Conservation (phyloP, 2,797 vertebrate genomes). For the Perodicticus potto region DNA sequence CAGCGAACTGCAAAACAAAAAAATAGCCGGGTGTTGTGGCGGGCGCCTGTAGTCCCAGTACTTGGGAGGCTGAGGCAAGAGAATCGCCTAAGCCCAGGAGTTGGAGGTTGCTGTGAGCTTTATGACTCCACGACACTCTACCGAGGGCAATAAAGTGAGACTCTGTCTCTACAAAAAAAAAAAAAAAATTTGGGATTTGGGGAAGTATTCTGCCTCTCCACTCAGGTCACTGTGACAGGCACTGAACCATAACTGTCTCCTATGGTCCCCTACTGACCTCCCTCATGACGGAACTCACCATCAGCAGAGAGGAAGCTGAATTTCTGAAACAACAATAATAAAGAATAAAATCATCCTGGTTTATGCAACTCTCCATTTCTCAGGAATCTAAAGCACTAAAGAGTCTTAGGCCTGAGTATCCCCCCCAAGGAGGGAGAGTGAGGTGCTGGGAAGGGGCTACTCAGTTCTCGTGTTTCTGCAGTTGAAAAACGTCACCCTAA, state of each 20-base stretch:
- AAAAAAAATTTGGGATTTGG: neutral
- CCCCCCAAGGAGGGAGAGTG: neutral
- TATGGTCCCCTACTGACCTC: neutral
- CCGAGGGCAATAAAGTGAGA: too few relatives aligned
- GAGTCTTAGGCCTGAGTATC: neutral
- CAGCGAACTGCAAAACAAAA: too few relatives aligned
- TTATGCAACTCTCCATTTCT: neutral
- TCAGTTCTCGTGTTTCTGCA: neutral
- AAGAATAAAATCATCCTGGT: neutral
- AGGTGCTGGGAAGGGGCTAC: neutral
- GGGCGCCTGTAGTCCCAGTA: too few relatives aligned
- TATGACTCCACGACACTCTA: too few relatives aligned
- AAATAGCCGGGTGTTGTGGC: too few relatives aligned
- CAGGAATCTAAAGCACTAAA: neutral
- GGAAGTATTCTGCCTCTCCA: neutral
- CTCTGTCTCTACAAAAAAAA: too few relatives aligned
- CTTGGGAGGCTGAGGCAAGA: too few relatives aligned
- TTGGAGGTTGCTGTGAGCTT: too few relatives aligned
- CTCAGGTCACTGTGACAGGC: neutral
- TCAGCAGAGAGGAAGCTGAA: neutral
- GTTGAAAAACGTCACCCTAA: neutral
- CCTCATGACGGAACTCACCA: neutral
- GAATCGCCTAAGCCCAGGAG: too few relatives aligned
- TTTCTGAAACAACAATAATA: neutral
- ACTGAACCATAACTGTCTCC: neutral